These are phyloP conservation scores for Urocitellus parryii DNA, from an alignment of 2,113 vertebrate species.

Conservation along the genomic window DNA sequence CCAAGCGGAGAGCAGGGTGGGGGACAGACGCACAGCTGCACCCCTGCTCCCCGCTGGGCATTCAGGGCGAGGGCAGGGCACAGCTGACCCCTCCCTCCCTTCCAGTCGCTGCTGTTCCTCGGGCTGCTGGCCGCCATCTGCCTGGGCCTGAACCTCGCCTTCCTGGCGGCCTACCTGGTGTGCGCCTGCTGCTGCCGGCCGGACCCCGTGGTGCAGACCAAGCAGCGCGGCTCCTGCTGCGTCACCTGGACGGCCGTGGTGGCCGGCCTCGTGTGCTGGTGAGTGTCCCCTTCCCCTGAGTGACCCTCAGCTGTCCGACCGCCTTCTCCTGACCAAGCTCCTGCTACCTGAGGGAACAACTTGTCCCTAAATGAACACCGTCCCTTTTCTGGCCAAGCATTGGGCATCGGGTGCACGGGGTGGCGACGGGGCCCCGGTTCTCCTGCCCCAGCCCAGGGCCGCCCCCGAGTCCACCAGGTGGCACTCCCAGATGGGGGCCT, in stretches of 20 bases:
- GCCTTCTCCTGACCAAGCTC: background rate
- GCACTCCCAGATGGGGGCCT: background rate
- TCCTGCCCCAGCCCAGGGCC: fast-evolving
- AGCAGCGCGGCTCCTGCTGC: constrained; percentile 92
- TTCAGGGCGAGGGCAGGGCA: background rate
- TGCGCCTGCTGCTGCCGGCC: constrained; percentile 93
- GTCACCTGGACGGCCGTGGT: constrained; percentile 94
- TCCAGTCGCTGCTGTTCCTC: constrained; percentile 94
- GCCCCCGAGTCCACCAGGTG: background rate
- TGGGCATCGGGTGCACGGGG: background rate
- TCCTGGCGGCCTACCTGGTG: constrained; percentile 92
- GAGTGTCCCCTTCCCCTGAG: constrained; percentile 70
- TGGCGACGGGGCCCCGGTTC: fast-evolving
- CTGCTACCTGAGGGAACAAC: fast-evolving
- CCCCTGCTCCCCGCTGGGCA: too few species aligned
- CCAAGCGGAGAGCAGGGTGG: too few species aligned
- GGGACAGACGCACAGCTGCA: too few species aligned
- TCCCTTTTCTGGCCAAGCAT: background rate
- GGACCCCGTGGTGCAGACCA: constrained; percentile 86
- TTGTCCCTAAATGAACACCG: background rate
- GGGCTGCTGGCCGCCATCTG: constrained; percentile 91
- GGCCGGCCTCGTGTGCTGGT: constrained; percentile 96
- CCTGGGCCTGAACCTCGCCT: constrained; percentile 94
- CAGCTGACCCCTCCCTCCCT: background rate
- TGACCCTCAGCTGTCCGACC: background rate